Conservation (phyloP, 2,113 vertebrate species). For the Cyphotilapia sp. region DNA sequence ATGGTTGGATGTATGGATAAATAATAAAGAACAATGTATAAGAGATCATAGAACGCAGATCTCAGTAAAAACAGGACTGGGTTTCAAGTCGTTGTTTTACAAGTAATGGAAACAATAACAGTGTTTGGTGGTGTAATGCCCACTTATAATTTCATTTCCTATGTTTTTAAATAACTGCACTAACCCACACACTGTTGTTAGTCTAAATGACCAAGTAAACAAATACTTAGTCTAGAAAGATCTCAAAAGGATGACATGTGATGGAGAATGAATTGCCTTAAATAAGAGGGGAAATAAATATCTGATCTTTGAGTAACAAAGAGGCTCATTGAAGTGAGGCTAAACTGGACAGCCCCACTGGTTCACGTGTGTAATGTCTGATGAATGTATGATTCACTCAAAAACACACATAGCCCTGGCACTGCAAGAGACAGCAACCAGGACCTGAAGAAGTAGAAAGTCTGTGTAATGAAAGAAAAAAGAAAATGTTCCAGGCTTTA, state of each 20-base stretch:
- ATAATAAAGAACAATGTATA: neutral
- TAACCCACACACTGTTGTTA: neutral
- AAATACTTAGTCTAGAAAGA: neutral
- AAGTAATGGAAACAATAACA: neutral
- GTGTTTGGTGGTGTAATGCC: neutral
- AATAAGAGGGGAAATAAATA: neutral
- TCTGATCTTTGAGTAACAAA: constrained; percentile 6
- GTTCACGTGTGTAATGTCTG: constrained; percentile 23
- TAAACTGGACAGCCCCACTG: neutral
- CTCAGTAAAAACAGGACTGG: neutral
- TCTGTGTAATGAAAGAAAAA: neutral
- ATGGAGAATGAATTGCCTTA: neutral
- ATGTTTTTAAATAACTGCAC: neutral
- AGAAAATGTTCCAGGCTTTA: neutral
- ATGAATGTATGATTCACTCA: neutral
- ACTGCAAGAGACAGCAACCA: neutral
- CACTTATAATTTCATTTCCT: neutral
- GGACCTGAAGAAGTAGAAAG: neutral
- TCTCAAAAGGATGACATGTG: neutral
- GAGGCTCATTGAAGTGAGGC: constrained; percentile 3
- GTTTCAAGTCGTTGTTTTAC: neutral
- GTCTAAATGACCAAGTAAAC: neutral
- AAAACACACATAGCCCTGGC: neutral
- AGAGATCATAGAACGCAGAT: neutral
- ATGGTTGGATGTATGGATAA: neutral